These are phyloP conservation scores for Gymnothorax reevesii DNA, from an alignment of 2,797 vertebrate genomes.

Conservation along the genomic window DNA sequence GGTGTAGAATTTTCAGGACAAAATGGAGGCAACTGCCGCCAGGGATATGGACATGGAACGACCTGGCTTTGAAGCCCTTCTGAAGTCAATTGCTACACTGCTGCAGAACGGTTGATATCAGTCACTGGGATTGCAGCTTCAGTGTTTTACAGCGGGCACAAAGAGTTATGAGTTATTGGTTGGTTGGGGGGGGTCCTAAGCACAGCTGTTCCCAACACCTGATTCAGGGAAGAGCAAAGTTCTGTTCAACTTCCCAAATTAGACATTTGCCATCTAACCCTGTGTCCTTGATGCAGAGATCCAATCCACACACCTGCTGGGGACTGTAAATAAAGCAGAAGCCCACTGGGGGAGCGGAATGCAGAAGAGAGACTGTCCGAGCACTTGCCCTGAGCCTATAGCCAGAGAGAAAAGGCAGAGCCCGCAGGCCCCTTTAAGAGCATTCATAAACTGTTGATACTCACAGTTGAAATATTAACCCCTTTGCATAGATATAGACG, in stretches of 20 bases:
- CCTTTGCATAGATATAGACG: too few species aligned
- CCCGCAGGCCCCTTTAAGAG: background rate
- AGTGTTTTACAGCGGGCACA: background rate
- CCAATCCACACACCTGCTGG: constrained; percentile 6
- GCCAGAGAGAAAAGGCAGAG: background rate
- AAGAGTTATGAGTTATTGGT: background rate
- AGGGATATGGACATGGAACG: background rate
- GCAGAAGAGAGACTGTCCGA: background rate
- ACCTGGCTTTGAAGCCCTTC: background rate
- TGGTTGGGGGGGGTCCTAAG: background rate
- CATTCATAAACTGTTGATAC: background rate
- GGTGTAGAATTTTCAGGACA: too few species aligned
- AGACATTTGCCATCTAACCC: background rate
- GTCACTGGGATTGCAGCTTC: background rate
- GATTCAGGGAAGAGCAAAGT: background rate
- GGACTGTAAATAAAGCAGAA: background rate
- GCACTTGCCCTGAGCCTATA: background rate
- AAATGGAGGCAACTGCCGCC: too few species aligned
- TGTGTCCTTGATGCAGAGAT: background rate
- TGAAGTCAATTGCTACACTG: background rate
- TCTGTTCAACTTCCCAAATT: background rate
- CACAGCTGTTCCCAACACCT: background rate
- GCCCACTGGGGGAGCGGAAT: background rate
- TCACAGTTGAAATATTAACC: background rate
- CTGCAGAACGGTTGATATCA: background rate